A percentile compares a stretch with the other conserved stretches of the same genome.
Conservation (phyloP, 2,888 invertebrate species). For the Pristionchus entomophagus region DNA sequence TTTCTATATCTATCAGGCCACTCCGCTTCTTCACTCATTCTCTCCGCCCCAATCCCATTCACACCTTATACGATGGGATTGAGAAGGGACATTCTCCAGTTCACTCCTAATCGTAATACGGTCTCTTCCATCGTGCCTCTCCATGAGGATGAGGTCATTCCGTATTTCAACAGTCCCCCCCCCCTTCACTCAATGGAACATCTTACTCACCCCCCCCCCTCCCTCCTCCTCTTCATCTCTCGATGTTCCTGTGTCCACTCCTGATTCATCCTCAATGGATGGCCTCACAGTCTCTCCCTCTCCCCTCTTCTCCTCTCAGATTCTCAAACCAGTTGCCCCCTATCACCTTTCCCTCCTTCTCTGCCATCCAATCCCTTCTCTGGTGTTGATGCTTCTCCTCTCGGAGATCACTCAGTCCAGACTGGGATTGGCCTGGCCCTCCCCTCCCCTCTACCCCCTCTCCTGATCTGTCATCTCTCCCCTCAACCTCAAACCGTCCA, state of each 20-base stretch:
- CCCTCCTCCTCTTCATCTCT: not conserved
- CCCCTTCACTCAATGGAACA: not conserved
- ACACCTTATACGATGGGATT: not conserved
- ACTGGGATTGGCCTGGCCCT: not conserved
- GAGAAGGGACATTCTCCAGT: too few relatives aligned
- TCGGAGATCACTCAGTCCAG: constrained; percentile 2
- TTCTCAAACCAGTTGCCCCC: not conserved
- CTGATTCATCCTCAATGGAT: constrained; percentile 4
- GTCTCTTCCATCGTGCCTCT: too few relatives aligned
- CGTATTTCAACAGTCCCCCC: too few relatives aligned
- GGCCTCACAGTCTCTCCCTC: constrained; percentile 28
- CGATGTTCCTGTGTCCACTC: constrained; percentile 8
- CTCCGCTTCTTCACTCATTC: constrained; percentile 12
- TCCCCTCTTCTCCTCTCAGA: constrained; percentile 16
- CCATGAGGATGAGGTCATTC: not conserved
- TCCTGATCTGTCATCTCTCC: not conserved
- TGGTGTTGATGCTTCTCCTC: constrained; percentile 13
- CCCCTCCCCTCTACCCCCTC: not conserved
- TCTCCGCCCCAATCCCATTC: constrained; percentile 14
- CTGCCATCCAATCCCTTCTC: not conserved
- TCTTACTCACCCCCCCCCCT: not conserved
- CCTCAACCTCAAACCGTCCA: too few relatives aligned
- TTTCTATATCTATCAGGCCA: constrained; percentile 13
- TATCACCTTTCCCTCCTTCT: not conserved
- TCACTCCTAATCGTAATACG: too few relatives aligned